Evolutionary conservation across 2,797 vertebrate species (phyloP).

Genomic region (Tragelaphus eurycerus): DNA sequence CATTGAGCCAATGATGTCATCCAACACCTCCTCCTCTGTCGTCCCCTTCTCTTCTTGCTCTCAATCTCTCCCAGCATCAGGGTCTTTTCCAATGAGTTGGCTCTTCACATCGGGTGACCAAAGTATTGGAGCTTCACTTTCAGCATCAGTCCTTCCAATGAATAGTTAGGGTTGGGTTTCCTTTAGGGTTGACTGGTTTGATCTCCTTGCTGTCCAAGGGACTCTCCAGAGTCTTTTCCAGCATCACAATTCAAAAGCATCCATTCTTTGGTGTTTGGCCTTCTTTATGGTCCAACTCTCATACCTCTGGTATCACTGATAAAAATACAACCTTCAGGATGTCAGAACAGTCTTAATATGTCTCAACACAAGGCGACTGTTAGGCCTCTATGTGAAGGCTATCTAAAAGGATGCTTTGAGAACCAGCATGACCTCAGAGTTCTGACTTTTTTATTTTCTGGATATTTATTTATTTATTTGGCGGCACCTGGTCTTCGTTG

Average conservation of each 20-base stretch:
- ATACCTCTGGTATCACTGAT: neutral
- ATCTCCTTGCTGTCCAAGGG: neutral
- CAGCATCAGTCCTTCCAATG: neutral
- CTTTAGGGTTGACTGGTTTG: neutral
- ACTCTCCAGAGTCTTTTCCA: neutral
- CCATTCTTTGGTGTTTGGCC: neutral
- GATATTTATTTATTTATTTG: neutral
- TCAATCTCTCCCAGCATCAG: neutral
- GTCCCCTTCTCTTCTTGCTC: neutral
- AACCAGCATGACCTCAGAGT: neutral
- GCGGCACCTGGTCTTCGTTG: neutral
- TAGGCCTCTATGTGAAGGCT: neutral
- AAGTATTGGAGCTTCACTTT: neutral
- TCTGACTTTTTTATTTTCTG: neutral
- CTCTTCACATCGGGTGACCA: neutral
- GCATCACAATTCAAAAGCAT: neutral
- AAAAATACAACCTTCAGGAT: neutral
- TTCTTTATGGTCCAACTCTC: neutral
- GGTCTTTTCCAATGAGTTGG: neutral
- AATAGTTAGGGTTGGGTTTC: neutral
- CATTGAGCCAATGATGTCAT: neutral
- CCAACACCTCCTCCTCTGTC: neutral
- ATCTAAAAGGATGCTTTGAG: neutral
- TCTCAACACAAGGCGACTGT: neutral
- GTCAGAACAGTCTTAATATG: accelerated